These are phyloP conservation scores for Pomacea maculata DNA, from an alignment of 1,140 invertebrate genomes.

Conservation along the genomic window DNA sequence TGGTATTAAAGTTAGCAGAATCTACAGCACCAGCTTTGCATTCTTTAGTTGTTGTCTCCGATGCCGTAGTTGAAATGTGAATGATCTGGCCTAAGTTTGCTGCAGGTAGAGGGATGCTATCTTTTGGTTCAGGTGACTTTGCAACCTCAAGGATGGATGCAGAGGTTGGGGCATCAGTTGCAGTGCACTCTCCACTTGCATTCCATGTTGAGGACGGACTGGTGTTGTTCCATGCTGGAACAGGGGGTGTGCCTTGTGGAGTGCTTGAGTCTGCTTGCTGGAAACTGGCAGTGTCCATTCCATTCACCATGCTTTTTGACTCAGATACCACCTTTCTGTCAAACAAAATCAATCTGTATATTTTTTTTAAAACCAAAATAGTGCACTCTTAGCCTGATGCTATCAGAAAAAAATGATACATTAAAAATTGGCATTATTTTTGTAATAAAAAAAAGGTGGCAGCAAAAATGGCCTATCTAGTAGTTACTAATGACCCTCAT, in stretches of 20 bases:
- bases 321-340: constrained; percentile 57
- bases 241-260: constrained; percentile 14
- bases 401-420: too few species aligned
- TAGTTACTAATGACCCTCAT: too few species aligned
- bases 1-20: background rate
- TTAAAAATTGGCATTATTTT: too few species aligned
- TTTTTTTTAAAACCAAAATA: too few species aligned
- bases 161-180: constrained; percentile 8
- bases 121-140: constrained; percentile 2
- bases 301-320: constrained; percentile 53
- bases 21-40: background rate
- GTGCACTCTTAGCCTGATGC: too few species aligned
- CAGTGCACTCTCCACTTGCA: background rate
- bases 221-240: constrained; percentile 14
- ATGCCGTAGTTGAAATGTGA: background rate
- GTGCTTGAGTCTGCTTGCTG: background rate
- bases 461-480: too few species aligned
- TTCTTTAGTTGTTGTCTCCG: background rate
- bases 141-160: constrained; percentile 6
- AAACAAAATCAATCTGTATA: constrained; percentile 11
- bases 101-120: background rate
- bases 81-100: background rate
- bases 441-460: too few species aligned
- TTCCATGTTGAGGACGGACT: constrained; percentile 5
- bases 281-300: constrained; percentile 50